Evolutionary conservation across 1,140 invertebrate species (phyloP), one percentile per base, ranked within the genome.

Genomic region (Megathymus violae): DNA sequence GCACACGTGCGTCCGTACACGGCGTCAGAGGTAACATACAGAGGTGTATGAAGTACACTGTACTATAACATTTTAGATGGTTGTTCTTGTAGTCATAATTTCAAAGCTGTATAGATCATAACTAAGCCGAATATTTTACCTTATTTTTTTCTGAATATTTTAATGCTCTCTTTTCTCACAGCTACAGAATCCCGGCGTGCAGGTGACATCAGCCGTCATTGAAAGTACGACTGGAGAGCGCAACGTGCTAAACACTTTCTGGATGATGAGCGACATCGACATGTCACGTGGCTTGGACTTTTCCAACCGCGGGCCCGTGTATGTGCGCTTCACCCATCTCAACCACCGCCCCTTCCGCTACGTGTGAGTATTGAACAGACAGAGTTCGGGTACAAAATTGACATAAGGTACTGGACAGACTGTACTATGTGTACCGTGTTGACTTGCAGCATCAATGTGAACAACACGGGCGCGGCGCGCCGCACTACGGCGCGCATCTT

Each of bases 401-500:
- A n/a, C n/a, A n/a, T n/a, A n/a, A n/a, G n/a, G n/a, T n/a, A n/a
- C n/a, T n/a, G n/a, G n/a, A n/a, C n/a, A n/a, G n/a, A n/a, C 5
- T 0, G 7, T 11, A 3, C 17, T 1, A 40, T 7, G 6, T 47
- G 16, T 14, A 11, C 48, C 19, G 0, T n/a, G 41, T 60, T 31
- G 62, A 31, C 54, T 36, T 63, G 65, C 76, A 95, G 92, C 0
- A 94, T 96, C 46, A 85, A 85, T 3, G 93, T 93, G 3, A 94
- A 95, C 79, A 93, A 91, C 15, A 89, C 89, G 0, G 93, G 92
- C 1, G 76, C 75, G 4, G 82, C 91, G 7, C 80, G 92, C 44
- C 91, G 92, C 10, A 94, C 94, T 11, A 96, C 95, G 0, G 94
- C 94, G 4, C 93, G 96, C 15, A 95, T 97, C 66, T 97, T 96